Evolutionary conservation across 1,140 invertebrate genomes (phyloP), one percentile per base, ranked within the genome.

Genomic region (Gryon sp.): DNA sequence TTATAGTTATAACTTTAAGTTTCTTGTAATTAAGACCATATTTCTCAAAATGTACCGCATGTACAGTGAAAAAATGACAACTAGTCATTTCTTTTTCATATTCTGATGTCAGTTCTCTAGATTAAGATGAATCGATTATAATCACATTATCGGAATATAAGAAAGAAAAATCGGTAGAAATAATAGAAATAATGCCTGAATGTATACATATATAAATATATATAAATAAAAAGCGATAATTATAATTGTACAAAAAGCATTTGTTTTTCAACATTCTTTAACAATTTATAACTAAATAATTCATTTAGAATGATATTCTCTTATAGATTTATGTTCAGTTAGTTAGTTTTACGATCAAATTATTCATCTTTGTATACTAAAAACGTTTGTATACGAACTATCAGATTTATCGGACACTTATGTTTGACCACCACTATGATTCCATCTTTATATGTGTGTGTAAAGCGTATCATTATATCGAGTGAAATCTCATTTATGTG

Each of bases 31-130:
- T n/a, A n/a, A n/a, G n/a, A n/a, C n/a, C n/a, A n/a, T n/a, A 18
- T 43, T 36, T 52, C 36, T 43, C 16, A 30, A 53, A 11, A 20
- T 18, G 19, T 11, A 53, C 3, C 4, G 16, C n/a, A 41, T 57
- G 38, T 43, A 57, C 24, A 57, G 11, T 12, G n/a, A 57, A 14
- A 36, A 36, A 52, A 43, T 4, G 15, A 16, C 18, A 16, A 43
- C 52, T 57, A 57, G 52, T 57, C 52, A 2, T 12, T 57, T 57
- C 52, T 57, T 57, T 57, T 57, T 57, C 52, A 43, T 57, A 43
- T 43, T 57, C 24, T 43, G 52, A 43, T 43, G 30, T 36, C n/a
- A n/a, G 24, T 36, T 40, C 26, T 24, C 2, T 36, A 14, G 18
- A 14, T 36, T 36, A 36, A 14, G 8, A 46, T 30, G 14, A 14